Percentiles rank a stretch among this genome's conserved stretches.
Conservation (phyloP, 1,140 invertebrate genomes). For the Sipha flava region DNA sequence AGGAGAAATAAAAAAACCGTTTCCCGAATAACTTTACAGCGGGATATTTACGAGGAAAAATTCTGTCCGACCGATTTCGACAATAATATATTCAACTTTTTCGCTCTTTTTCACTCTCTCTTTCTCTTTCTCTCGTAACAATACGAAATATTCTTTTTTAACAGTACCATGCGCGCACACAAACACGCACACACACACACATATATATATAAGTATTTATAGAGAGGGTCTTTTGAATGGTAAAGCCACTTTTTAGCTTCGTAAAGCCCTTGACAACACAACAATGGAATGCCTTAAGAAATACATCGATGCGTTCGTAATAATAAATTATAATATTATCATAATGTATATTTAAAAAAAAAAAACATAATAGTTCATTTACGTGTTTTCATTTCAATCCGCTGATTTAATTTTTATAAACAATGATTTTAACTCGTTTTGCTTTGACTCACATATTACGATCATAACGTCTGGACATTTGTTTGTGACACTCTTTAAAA, state of each 20-base stretch:
- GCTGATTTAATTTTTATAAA: not conserved
- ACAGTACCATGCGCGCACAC: not conserved
- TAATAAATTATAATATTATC: no score
- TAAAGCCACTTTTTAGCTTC: not conserved
- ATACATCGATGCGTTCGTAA: no score
- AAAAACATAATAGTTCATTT: no score
- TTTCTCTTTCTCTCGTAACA: not conserved
- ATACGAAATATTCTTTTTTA: not conserved
- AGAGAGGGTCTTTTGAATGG: not conserved
- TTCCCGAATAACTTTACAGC: not conserved
- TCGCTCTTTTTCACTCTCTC: not conserved
- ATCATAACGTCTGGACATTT: no score
- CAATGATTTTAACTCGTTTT: no score
- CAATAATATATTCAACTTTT: constrained; percentile 9
- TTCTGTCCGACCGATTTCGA: not conserved
- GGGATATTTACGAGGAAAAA: constrained; percentile 9
- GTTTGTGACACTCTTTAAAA: no score
- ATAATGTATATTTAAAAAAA: no score
- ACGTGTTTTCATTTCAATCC: no score
- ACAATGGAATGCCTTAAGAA: not conserved
- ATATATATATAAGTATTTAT: no score
- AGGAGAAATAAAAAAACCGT: not conserved
- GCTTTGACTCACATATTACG: no score
- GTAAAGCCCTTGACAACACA: not conserved
- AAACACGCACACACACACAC: no score